Base-by-base conservation (phyloP, 2,797 vertebrate species). In the Darevskia mixta region DNA sequence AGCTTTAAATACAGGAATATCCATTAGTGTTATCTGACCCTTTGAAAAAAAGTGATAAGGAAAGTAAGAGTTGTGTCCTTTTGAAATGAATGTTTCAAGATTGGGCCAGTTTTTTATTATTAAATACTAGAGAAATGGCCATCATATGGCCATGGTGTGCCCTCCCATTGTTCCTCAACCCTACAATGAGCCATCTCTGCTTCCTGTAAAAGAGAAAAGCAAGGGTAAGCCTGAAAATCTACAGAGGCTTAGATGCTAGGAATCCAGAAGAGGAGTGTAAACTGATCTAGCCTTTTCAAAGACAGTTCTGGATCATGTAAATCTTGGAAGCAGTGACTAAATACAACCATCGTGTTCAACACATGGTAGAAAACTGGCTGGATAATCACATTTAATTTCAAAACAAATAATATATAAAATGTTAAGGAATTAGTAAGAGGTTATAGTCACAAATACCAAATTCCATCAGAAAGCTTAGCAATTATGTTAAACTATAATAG, bases 11-110 rank as follows among this genome's bases (percentile, higher is more conserved):
- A 99, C 99, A 79, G 99, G 99, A 94, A 98, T 97, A 93, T 99
- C 99, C 99, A 99, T 99, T 94, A 99, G 97, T 0, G 98, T 99
- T 97, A 99, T 99, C 95, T 99, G 99, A 95, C 99, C 98, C 99
- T 99, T 75, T 58, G 95, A 86, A 96, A 96, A 41, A 72, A 80
- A 94, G 82, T 13, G 76, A 25, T 67, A 5, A 86, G 32, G 49
- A 71, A 86, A 90, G 86, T 91, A 90, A 86, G 80, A 32, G 79
- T 86, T 89, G 9, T 41, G 67, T 93, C 89, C 49, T 4, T 78
- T 76, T 79, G 38, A 82, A 67, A 29, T 83, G 20, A 5, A 43
- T 0, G 2, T 58, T 27, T 86, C 58, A 5, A 79, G 35, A 69
- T 1, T 88, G 11, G 9, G 13, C 18, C 8, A 90, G 73, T 9